phyloP scores from a whole-genome alignment of 2,797 vertebrate genomes.

The Gymnothorax javanicus region DNA sequence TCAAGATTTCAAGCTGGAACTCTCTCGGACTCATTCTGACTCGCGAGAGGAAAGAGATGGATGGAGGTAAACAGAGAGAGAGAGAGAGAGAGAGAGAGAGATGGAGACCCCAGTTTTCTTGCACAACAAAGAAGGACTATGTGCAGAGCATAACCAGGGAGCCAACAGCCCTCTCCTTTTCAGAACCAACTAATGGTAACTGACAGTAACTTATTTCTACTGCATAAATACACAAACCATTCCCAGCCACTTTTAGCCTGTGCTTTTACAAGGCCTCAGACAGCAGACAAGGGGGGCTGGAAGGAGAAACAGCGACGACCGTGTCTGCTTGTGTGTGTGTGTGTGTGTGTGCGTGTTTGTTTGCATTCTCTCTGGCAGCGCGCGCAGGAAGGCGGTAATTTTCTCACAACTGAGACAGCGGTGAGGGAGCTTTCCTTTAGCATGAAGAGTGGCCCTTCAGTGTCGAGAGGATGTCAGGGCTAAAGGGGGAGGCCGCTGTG shows the following conservation, averaged over 20 bases:
- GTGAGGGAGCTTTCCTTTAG: constrained; percentile 8
- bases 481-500: not conserved
- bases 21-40: not conserved
- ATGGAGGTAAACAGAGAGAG: no score
- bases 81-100: not conserved
- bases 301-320: constrained; percentile 4
- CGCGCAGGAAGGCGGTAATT: constrained; percentile 14
- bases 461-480: not conserved
- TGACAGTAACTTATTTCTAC: constrained; percentile 67
- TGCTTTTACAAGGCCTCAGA: constrained; percentile 66
- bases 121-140: constrained; percentile 66
- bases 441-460: constrained; percentile 53
- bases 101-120: constrained; percentile 36
- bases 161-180: constrained; percentile 57
- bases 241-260: constrained; percentile 70
- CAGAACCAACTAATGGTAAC: constrained; percentile 65
- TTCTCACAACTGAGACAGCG: not conserved
- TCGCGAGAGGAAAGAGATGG: not conserved
- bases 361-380: constrained; percentile 39
- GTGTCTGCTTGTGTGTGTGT: constrained; percentile 52
- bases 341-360: not conserved
- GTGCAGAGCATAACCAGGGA: constrained; percentile 45
- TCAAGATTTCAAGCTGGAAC: not conserved
- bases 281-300: constrained; percentile 57
- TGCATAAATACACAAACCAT: constrained; percentile 71